Evolutionary conservation across 2,113 vertebrate genomes (phyloP).

Genomic region (Eretmochelys imbricata): DNA sequence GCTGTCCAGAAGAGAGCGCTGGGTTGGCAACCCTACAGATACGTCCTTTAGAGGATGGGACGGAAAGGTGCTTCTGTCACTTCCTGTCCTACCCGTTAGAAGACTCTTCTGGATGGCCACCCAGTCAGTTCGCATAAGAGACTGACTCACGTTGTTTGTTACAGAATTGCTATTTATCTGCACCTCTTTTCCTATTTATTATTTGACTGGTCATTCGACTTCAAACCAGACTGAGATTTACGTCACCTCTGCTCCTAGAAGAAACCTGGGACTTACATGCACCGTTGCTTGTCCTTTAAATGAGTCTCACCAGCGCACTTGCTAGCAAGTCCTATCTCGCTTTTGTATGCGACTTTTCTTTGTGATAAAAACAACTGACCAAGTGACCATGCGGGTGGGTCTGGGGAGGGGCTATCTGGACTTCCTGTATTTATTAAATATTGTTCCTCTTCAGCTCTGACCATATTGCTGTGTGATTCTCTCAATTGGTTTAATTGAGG

Average conservation of each 20-base stretch:
- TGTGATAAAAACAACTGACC: slow-evolving; percentile 71
- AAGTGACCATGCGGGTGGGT: slow-evolving; percentile 60
- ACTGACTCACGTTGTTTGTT: slow-evolving; percentile 21
- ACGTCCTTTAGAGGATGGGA: not conserved
- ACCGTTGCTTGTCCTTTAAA: slow-evolving; percentile 74
- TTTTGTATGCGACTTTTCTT: slow-evolving; percentile 75
- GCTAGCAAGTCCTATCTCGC: slow-evolving; percentile 75
- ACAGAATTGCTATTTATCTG: slow-evolving; percentile 66
- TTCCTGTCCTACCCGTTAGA: not conserved
- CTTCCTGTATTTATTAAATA: slow-evolving; percentile 76
- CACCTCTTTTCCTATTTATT: slow-evolving; percentile 79
- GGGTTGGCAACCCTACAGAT: slow-evolving; percentile 13
- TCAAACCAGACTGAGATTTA: slow-evolving; percentile 72
- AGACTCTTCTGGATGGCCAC: slow-evolving; percentile 15
- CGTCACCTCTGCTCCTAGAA: slow-evolving; percentile 64
- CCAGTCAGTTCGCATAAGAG: slow-evolving; percentile 20
- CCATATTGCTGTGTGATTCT: slow-evolving; percentile 88
- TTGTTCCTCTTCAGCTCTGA: slow-evolving; percentile 77
- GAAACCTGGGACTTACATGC: slow-evolving; percentile 75
- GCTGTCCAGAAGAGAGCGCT: slow-evolving; percentile 39
- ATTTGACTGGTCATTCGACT: slow-evolving; percentile 79
- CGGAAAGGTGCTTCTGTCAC: not conserved
- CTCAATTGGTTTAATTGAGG: slow-evolving; percentile 88
- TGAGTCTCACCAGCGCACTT: slow-evolving; percentile 84
- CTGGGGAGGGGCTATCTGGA: slow-evolving; percentile 64